These are phyloP conservation scores for Mnemiopsis leidyi DNA, from an alignment of 37 sponge, comb jelly and placozoan species.

Conservation along the genomic window DNA sequence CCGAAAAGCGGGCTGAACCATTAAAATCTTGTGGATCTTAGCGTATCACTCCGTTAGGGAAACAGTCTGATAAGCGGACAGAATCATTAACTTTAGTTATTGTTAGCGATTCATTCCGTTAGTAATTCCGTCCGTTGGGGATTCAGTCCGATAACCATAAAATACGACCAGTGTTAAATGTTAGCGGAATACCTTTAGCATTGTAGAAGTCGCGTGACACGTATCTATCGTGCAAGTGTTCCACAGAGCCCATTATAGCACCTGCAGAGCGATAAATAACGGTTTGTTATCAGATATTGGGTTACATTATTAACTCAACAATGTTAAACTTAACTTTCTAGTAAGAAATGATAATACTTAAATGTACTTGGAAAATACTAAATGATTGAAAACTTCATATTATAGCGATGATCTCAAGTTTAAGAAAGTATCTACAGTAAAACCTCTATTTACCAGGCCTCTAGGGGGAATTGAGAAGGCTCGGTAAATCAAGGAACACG, in stretches of 20 bases:
- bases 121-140: no score
- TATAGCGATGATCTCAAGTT: no score
- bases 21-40: neutral
- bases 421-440: no score
- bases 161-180: no score
- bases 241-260: conserved; percentile 61
- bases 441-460: no score
- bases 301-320: no score
- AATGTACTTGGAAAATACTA: neutral
- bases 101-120: neutral
- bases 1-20: no score
- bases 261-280: conserved; percentile 31
- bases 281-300: neutral
- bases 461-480: no score
- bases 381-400: neutral
- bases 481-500: no score
- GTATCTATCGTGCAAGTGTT: conserved; percentile 52
- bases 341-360: neutral
- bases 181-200: conserved; percentile 26
- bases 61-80: neutral
- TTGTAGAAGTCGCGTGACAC: conserved; percentile 47
- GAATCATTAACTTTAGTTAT: neutral
- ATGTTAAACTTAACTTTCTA: no score
- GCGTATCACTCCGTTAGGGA: neutral
- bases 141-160: no score